Evolutionary conservation across 2,797 vertebrate species (phyloP).

Genomic region (Fratercula arctica): DNA sequence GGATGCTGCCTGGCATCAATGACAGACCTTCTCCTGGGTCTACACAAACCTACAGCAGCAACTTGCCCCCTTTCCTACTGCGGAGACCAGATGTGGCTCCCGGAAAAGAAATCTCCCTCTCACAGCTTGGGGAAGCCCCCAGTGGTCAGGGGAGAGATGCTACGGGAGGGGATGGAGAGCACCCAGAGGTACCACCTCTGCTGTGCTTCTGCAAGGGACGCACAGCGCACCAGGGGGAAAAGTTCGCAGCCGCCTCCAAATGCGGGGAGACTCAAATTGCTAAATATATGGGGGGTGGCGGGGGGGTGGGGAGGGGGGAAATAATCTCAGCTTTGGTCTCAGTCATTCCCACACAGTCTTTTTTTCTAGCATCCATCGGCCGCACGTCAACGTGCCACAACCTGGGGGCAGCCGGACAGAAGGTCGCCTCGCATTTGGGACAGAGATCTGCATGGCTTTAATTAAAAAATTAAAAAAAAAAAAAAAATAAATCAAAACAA

Average conservation of each 20-base stretch:
- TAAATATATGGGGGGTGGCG: not conserved
- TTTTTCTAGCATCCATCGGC: not conserved
- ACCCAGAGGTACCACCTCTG: not conserved
- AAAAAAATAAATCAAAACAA: not conserved
- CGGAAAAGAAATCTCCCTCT: not conserved
- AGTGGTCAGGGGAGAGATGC: not conserved
- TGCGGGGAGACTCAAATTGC: not conserved
- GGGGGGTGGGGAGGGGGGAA: no score
- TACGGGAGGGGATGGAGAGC: not conserved
- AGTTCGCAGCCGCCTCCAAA: not conserved
- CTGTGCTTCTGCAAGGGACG: not conserved
- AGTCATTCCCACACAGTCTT: accelerated
- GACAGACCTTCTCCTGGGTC: not conserved
- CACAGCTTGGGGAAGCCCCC: not conserved
- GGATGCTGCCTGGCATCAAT: not conserved
- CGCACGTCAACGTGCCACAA: accelerated
- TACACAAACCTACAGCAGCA: not conserved
- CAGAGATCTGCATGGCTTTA: accelerated
- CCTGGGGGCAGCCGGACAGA: not conserved
- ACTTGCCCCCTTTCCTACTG: not conserved
- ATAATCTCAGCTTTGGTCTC: not conserved
- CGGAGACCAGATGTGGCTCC: not conserved
- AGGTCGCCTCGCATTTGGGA: not conserved
- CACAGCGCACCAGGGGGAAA: not conserved
- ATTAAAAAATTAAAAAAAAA: not conserved